Evolutionary conservation across 2,113 vertebrate genomes (phyloP).

Genomic region (Macrotus californicus): DNA sequence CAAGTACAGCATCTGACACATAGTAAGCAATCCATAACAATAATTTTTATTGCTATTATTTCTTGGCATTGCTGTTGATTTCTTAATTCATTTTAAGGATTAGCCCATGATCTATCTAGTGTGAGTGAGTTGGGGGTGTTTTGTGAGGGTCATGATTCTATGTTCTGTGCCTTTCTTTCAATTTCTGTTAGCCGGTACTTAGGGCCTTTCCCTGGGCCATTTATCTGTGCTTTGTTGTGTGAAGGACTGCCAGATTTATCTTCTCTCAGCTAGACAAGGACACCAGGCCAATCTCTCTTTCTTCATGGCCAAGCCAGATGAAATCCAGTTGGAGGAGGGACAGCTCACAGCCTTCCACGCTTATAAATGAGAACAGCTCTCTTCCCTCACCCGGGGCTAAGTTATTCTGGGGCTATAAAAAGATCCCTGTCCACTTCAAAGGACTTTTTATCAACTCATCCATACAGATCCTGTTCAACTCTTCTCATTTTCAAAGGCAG

Average conservation of each 20-base stretch:
- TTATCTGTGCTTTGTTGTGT: conserved; percentile 4
- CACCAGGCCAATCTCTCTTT: conserved; percentile 33
- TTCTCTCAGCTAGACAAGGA: conserved; percentile 49
- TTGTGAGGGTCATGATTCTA: neutral
- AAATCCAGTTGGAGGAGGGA: conserved; percentile 54
- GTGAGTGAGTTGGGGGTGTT: neutral
- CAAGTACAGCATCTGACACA: neutral
- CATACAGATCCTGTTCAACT: conserved; percentile 67
- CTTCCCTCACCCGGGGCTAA: conserved; percentile 23
- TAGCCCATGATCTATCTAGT: neutral
- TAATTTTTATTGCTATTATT: conserved; percentile 1
- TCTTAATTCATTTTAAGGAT: neutral
- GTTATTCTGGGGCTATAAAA: conserved; percentile 72
- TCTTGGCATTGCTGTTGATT: neutral
- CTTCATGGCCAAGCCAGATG: conserved; percentile 48
- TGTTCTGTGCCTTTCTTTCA: neutral
- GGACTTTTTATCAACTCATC: conserved; percentile 72
- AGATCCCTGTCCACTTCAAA: conserved; percentile 74
- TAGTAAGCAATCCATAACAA: neutral
- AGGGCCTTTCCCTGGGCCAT: neutral
- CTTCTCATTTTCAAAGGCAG: conserved; percentile 76
- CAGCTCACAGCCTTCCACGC: conserved; percentile 21
- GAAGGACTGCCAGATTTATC: conserved; percentile 41
- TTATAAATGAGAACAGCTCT: conserved; percentile 65
- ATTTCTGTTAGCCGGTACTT: neutral